Percentiles rank a stretch among this genome's conserved stretches.
Conservation (phyloP, 2,113 vertebrate species). For the Edolisoma coerulescens region DNA sequence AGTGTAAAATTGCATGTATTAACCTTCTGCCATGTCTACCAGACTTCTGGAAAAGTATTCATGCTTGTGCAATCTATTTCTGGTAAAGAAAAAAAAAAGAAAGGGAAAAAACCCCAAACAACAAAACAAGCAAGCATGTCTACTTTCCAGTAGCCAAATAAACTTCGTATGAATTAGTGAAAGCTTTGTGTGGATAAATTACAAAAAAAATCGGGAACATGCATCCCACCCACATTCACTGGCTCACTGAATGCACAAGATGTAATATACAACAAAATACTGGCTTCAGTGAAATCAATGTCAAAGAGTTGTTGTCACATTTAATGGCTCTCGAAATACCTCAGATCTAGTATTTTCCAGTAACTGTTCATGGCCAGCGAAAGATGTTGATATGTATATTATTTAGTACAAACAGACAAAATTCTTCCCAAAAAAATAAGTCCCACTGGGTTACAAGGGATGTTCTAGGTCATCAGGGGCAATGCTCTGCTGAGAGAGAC, state of each 20-base stretch:
- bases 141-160: neutral
- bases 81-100: neutral
- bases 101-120: neutral
- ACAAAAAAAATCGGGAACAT: neutral
- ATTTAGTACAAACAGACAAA: neutral
- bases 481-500: neutral
- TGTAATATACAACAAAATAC: neutral
- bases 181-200: neutral
- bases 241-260: neutral
- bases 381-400: neutral
- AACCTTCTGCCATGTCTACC: slow-evolving; percentile 56
- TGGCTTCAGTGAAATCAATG: neutral
- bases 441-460: neutral
- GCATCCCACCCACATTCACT: neutral
- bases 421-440: neutral
- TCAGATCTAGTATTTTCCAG: neutral
- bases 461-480: neutral
- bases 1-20: slow-evolving; percentile 68
- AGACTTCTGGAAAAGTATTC: slow-evolving; percentile 47
- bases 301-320: neutral
- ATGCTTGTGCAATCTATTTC: neutral
- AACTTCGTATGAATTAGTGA: neutral
- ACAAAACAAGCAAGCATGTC: neutral
- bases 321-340: neutral
- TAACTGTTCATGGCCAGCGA: neutral